These are phyloP conservation scores for Campoplex capitator DNA, from an alignment of 2,888 invertebrate genomes.

Conservation along the genomic window DNA sequence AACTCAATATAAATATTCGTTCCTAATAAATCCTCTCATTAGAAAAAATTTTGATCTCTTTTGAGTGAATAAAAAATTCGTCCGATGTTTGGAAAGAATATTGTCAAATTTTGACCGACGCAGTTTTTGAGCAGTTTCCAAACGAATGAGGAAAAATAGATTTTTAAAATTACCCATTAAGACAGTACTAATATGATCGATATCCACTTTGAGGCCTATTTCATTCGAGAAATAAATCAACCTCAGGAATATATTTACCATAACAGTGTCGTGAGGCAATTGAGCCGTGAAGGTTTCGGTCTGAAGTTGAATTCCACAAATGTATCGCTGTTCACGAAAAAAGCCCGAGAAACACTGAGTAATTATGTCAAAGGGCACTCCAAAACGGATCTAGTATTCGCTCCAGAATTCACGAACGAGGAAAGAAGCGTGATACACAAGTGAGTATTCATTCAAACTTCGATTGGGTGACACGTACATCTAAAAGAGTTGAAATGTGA, in stretches of 20 bases:
- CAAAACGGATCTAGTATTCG: conserved; percentile 87
- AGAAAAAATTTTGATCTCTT: background rate
- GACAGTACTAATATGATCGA: too few species aligned
- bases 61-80: background rate
- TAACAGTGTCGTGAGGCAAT: conserved; percentile 77
- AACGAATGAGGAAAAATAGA: too few species aligned
- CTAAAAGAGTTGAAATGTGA: background rate
- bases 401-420: conserved; percentile 88
- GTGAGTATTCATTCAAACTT: conserved; percentile 77
- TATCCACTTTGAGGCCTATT: too few species aligned
- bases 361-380: conserved; percentile 78
- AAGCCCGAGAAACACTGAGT: conserved; percentile 84
- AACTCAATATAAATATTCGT: background rate
- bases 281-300: conserved; percentile 81
- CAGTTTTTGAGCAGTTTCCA: too few species aligned
- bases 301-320: conserved; percentile 77
- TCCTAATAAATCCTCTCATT: background rate
- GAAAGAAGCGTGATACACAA: conserved; percentile 88
- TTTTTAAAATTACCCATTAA: too few species aligned
- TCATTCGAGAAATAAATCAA: background rate
- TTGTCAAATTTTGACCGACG: too few species aligned
- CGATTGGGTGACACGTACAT: background rate
- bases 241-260: background rate
- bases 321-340: conserved; percentile 80
- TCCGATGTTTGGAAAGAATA: background rate